Percentiles rank a stretch among this genome's conserved stretches.
These are phyloP conservation scores for Fringilla coelebs DNA, from an alignment of 2,797 vertebrate species.

Conservation along the genomic window DNA sequence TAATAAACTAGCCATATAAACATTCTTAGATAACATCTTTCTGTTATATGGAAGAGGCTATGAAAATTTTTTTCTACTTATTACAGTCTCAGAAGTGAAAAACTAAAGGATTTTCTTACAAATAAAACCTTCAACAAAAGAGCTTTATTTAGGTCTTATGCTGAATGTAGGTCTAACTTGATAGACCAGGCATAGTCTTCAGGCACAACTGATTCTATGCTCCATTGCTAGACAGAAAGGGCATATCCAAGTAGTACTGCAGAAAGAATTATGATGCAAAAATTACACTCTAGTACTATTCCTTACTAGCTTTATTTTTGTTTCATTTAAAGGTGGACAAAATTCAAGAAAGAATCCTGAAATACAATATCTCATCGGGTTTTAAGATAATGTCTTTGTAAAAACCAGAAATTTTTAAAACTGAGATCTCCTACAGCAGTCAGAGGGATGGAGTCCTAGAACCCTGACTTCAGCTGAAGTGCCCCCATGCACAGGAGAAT, in stretches of 20 bases:
- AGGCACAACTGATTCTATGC: background rate
- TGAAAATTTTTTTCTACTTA: background rate
- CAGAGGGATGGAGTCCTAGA: background rate
- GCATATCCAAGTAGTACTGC: background rate
- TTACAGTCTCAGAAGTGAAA: background rate
- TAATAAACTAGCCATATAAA: background rate
- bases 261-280: background rate
- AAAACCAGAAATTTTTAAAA: background rate
- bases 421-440: background rate
- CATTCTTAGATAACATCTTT: background rate
- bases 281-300: background rate
- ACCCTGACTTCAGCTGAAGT: background rate
- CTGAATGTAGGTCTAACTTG: background rate
- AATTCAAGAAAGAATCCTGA: background rate
- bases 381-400: background rate
- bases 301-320: background rate
- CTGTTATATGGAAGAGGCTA: background rate
- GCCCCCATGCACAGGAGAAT: background rate
- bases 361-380: background rate
- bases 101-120: background rate
- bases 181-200: background rate
- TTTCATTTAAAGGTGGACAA: background rate
- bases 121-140: background rate
- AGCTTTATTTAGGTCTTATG: background rate
- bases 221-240: background rate